Conservation (phyloP, 2,113 vertebrate species). For the Sinocyclocheilus anophthalmus region DNA sequence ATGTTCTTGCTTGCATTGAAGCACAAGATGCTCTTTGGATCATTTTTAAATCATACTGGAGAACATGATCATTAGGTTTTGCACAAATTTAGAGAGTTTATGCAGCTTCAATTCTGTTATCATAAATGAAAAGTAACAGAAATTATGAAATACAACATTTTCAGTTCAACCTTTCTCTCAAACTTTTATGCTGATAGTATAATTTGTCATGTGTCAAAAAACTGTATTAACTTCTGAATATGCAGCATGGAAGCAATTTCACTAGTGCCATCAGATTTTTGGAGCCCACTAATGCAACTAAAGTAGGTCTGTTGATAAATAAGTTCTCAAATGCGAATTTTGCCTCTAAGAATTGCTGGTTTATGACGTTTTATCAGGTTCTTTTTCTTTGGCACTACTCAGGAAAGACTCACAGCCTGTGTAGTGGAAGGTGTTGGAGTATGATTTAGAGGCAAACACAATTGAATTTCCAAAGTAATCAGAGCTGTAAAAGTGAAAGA, state of each 20-base stretch:
- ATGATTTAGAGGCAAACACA: slow-evolving; percentile 11
- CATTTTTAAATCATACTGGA: too few species aligned
- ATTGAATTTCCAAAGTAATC: slow-evolving; percentile 49
- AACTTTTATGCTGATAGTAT: background rate
- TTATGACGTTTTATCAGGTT: background rate
- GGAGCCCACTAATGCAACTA: background rate
- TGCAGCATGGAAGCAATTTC: background rate
- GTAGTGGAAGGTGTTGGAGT: background rate
- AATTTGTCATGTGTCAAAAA: background rate
- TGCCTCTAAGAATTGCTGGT: too few species aligned
- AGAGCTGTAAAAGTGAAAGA: slow-evolving; percentile 57
- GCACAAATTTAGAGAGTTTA: background rate
- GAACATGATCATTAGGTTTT: background rate
- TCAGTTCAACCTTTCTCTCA: background rate
- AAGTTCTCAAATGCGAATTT: background rate
- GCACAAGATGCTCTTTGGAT: too few species aligned
- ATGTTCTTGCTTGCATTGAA: background rate
- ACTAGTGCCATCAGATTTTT: background rate
- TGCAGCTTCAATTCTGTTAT: background rate
- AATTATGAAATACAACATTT: background rate
- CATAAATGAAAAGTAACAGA: background rate
- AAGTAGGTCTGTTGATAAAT: background rate
- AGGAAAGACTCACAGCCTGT: background rate
- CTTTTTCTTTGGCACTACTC: background rate
- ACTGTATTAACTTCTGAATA: background rate